Evolutionary conservation across 2,797 vertebrate species (phyloP), one percentile per base, ranked within the genome.

Genomic region (Poecilia wingei): DNA sequence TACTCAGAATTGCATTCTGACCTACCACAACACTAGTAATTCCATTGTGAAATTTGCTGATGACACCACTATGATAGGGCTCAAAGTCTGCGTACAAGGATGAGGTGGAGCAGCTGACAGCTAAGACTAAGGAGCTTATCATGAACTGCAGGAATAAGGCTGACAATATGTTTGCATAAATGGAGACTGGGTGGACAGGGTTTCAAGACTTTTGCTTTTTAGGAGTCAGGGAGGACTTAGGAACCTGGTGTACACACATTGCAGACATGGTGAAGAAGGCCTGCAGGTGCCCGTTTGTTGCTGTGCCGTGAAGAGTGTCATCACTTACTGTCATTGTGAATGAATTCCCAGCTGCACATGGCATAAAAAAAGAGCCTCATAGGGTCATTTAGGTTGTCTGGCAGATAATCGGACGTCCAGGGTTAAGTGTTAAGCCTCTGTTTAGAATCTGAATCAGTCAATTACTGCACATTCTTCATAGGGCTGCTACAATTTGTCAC

Each of bases 391-490:
- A 28, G 25, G 25, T 28, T 3, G 0, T 13, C 53, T 28, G n/a
- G 53, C 22, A 28, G n/a, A 57, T 28, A n/a, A 57, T 4, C 53
- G 4, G n/a, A 1, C 6, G 4, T 16, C 45, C 18, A 53, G 49
- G 49, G 49, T 53, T 53, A 53, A 8, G 25, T 57, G 3, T 66
- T 81, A 9, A 79, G n/a, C 12, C 2, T 72, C n/a, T 71, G 47
- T 84, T 64, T 82, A 28, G 18, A 87, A 36, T 75, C 18, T 77
- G 84, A 82, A 79, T 4, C 12, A 73, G 59, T 77, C n/a, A 78
- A 14, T 82, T 76, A 46, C n/a, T 41, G 18, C 61, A 78, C 13
- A n/a, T 53, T 47, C 49, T 39, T 46, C 4, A 78, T 41, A 77
- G 72, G 49, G 61, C 49, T 69, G 25, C 55, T 84, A 74, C 77